These are phyloP conservation scores for Spodoptera litura DNA, from an alignment of 1,140 invertebrate species.

Conservation along the genomic window DNA sequence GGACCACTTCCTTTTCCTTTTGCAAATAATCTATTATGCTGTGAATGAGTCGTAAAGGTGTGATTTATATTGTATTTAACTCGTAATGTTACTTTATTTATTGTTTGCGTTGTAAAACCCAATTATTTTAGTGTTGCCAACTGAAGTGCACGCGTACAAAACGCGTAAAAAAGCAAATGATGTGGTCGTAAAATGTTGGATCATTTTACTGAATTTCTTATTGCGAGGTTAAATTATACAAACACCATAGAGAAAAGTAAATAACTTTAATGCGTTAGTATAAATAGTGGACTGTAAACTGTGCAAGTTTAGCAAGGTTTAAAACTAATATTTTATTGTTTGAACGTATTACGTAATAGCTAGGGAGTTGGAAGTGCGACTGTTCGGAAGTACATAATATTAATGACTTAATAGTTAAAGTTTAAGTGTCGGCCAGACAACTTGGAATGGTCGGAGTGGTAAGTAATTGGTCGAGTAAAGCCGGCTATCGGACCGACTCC, in stretches of 20 bases:
- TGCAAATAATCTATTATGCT: conserved; percentile 58
- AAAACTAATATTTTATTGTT: conserved; percentile 39
- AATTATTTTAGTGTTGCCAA: conserved; percentile 46
- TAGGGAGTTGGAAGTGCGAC: conserved; percentile 15
- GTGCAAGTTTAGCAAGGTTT: conserved; percentile 22
- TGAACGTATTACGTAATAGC: conserved; percentile 26
- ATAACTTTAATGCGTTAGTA: neutral
- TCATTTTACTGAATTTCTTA: conserved; percentile 26
- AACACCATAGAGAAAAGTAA: conserved; percentile 15
- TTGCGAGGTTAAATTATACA: neutral
- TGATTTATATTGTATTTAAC: conserved; percentile 52
- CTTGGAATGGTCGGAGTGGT: conserved; percentile 67
- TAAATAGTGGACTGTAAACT: conserved; percentile 16
- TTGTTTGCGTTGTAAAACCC: conserved; percentile 40
- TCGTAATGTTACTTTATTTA: conserved; percentile 48
- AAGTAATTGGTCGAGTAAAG: conserved; percentile 71
- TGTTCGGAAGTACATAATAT: conserved; percentile 62
- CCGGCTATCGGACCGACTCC: conserved; percentile 34
- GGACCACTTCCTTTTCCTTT: conserved; percentile 61
- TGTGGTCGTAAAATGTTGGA: conserved; percentile 11
- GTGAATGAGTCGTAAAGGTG: conserved; percentile 54
- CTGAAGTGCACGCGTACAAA: conserved; percentile 24
- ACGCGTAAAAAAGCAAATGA: neutral
- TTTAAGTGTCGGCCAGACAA: conserved; percentile 71
- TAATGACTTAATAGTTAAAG: conserved; percentile 76